Evolutionary conservation across 1,140 invertebrate species (phyloP), one percentile per base, ranked within the genome.

Genomic region (Caenorhabditis brenneri): DNA sequence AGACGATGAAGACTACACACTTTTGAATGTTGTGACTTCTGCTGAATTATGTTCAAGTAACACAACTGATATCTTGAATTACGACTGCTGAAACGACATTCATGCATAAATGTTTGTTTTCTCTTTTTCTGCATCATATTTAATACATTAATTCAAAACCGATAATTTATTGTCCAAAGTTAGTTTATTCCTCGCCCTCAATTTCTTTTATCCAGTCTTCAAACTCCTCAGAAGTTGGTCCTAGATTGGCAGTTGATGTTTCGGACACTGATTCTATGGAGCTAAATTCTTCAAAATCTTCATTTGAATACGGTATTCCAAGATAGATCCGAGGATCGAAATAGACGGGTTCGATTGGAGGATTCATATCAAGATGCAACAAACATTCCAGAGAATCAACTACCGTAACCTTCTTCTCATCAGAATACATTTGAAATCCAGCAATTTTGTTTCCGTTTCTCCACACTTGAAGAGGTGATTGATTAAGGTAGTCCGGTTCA

Each of bases 281-380:
- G 6, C 15, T 7, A 9, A 46, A 19, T 10, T 29, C 33, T 42
- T 31, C 36, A 36, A 5, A 65, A 2, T 15, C 36, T n/a, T n/a
- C n/a, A n/a, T n/a, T n/a, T n/a, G n/a, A n/a, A n/a, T n/a, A n/a
- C 22, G 65, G 36, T n/a, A 74, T 46, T 10, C 12, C 36, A 33
- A 74, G 36, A 10, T 74, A 42, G 65, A 74, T 36, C 24, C 65
- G 65, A 42, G 65, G 65, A 74, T 74, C 65, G 22, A 74, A 74
- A 15, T 46, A 74, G 9, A 74, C 36, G 2, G 33, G 65, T 24
- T 74, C 65, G 1, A 74, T 12, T 0, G 33, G 65, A 6, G 10
- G 10, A 58, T 58, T 16, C 9, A 42, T 4, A 10, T 74, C 19
- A 24, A 46, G 29, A 1, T 10, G 65, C 19, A n/a, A 12, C 36